phyloP scores from a whole-genome alignment of 1,140 invertebrate genomes.

The Sycobia sp. region DNA sequence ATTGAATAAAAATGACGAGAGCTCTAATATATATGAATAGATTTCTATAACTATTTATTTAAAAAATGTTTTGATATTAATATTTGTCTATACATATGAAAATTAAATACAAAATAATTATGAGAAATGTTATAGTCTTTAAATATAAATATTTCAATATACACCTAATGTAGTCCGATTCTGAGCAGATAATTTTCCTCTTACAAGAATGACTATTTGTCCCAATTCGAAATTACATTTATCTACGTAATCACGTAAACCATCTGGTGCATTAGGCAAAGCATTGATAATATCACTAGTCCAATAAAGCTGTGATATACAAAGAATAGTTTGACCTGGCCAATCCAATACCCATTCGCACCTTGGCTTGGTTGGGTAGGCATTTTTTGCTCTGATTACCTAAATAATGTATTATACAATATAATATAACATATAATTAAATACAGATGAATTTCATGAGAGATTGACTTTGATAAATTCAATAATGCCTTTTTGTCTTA shows the following conservation, averaged over 20 bases:
- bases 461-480: too few relatives aligned
- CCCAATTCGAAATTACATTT: constrained; percentile 74
- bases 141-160: neutral
- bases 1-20: too few relatives aligned
- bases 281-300: constrained; percentile 82
- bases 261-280: constrained; percentile 64
- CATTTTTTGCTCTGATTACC: constrained; percentile 65
- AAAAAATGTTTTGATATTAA: too few relatives aligned
- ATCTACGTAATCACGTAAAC: constrained; percentile 64
- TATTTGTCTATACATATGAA: too few relatives aligned
- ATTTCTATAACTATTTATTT: too few relatives aligned
- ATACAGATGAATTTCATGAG: too few relatives aligned
- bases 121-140: too few relatives aligned
- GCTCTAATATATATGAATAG: neutral
- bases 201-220: constrained; percentile 84
- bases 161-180: constrained; percentile 87
- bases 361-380: constrained; percentile 70
- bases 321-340: constrained; percentile 88
- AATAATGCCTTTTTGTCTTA: too few relatives aligned
- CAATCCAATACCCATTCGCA: constrained; percentile 85
- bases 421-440: too few relatives aligned
- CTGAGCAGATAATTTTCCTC: constrained; percentile 84
- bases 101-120: too few relatives aligned
- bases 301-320: constrained; percentile 88
- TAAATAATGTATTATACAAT: constrained; percentile 33